Conservation (phyloP, 2,113 vertebrate genomes). For the Scomber scombrus region DNA sequence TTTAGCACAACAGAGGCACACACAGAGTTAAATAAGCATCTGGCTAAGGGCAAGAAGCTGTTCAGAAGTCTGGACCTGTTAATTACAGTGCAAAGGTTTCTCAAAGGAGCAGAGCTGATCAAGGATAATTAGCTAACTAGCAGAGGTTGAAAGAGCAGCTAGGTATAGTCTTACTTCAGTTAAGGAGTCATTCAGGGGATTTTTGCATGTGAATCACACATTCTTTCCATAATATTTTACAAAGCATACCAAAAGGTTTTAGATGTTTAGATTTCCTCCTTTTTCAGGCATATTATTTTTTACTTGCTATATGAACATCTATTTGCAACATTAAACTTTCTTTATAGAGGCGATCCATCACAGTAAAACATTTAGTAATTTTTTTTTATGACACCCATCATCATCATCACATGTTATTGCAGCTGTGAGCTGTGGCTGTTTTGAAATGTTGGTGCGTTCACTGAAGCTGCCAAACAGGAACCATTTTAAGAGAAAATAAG, state of each 20-base stretch:
- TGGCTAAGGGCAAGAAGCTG: constrained; percentile 5
- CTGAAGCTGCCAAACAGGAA: constrained; percentile 29
- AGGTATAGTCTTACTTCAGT: not conserved
- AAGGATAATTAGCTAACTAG: constrained; percentile 23
- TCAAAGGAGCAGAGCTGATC: not conserved
- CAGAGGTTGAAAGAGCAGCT: constrained; percentile 7
- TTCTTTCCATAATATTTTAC: not conserved
- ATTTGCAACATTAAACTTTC: constrained; percentile 19
- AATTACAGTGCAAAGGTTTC: constrained; percentile 44
- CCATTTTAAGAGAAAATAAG: constrained; percentile 17
- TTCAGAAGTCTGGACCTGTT: constrained; percentile 29
- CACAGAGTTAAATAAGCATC: constrained; percentile 43
- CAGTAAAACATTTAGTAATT: constrained; percentile 45
- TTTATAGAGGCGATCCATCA: constrained; percentile 33
- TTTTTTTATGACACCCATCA: constrained; percentile 39
- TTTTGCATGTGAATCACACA: not conserved
- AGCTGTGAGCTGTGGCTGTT: constrained; percentile 49
- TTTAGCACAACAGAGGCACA: constrained; percentile 29
- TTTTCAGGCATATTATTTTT: constrained; percentile 14
- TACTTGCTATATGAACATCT: constrained; percentile 8
- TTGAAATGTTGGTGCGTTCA: constrained; percentile 49
- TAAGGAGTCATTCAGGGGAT: not conserved
- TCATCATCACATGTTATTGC: constrained; percentile 56
- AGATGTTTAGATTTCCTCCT: not conserved
- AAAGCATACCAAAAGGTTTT: not conserved